Evolutionary conservation across 1,140 invertebrate species (phyloP), one percentile per base, ranked within the genome.

Genomic region (Eriosoma lanigerum): DNA sequence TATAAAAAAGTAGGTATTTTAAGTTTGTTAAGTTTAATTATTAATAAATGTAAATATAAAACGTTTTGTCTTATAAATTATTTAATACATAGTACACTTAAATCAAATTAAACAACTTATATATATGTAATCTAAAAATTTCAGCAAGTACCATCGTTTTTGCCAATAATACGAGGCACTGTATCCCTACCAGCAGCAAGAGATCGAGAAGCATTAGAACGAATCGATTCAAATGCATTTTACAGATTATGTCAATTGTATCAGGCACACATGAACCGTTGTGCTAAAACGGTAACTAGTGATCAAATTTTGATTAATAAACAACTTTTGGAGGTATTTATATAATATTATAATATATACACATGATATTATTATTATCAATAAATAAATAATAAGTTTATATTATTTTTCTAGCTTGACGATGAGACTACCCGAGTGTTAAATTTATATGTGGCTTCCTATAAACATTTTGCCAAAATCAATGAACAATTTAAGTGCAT

Each of bases 131-230:
- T 21, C 6, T 54, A 29, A 50, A 50, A 83, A 82, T 86, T 86
- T 3, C 86, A 93, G 86, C 92, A 88, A 83, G 95, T 97, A 83
- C 95, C 96, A 13, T 93, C 94, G 86, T 97, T 98, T 85, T 86
- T 96, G 70, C 96, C 96, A 1, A 96, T 98, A 29, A 94, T 98
- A 90, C 86, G 94, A 58, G 94, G 94, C 12, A 95, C 95, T 0
- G 85, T 97, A 3, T 95, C 94, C 82, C 87, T 96, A 62, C 94
- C 95, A 0, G 93, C 93, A 44, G 92, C 92, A 1, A 88, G 93
- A 66, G 96, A 97, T 86, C 91, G 92, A 0, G 96, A 97, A 86
- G 90, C 96, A 9, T 86, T 96, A 9, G 95, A 97, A 86, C 90
- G 95, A 85, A 86, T 94, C 6, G 90, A 92, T 83, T 88, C 90